A percentile compares a stretch with the other conserved stretches of the same genome.
Conservation (phyloP, 2,797 vertebrate species). For the Myotis vivesi region DNA sequence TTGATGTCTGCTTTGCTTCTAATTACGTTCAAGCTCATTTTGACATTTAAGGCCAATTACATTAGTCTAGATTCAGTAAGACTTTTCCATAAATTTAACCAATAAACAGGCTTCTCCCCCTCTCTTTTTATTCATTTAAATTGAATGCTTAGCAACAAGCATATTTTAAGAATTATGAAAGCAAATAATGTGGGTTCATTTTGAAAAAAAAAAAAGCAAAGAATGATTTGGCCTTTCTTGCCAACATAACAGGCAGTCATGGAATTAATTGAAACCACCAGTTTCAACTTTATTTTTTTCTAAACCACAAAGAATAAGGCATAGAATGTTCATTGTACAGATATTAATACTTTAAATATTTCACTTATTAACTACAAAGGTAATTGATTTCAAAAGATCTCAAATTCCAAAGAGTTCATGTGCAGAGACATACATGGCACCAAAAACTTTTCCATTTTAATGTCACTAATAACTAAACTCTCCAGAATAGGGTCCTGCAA, state of each 20-base stretch:
- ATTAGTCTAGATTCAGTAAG: slow-evolving; percentile 25
- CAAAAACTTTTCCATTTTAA: not conserved
- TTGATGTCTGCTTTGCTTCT: slow-evolving; percentile 49
- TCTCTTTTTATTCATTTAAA: slow-evolving; percentile 1
- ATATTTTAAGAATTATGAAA: slow-evolving; percentile 41
- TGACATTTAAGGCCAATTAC: slow-evolving; percentile 59
- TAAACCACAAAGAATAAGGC: not conserved
- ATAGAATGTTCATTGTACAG: not conserved
- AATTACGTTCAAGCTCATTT: slow-evolving; percentile 61
- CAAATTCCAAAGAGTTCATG: not conserved
- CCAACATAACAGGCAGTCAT: not conserved
- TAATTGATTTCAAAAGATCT: not conserved
- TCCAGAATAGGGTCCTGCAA: not conserved
- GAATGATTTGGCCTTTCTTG: not conserved
- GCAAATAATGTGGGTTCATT: slow-evolving; percentile 45
- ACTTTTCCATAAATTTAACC: slow-evolving; percentile 50
- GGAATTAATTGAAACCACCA: slow-evolving; percentile 48
- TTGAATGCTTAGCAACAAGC: slow-evolving; percentile 38
- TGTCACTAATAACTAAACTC: not conserved
- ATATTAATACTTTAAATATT: slow-evolving; percentile 11
- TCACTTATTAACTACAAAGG: not conserved
- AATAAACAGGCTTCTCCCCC: not conserved
- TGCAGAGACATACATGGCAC: not conserved
- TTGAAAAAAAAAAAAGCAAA: not conserved
- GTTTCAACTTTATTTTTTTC: slow-evolving; percentile 30